Percentiles rank a stretch among this genome's conserved stretches.
phyloP scores from a whole-genome alignment of 2,797 vertebrate species.

The Borostomias antarcticus region DNA sequence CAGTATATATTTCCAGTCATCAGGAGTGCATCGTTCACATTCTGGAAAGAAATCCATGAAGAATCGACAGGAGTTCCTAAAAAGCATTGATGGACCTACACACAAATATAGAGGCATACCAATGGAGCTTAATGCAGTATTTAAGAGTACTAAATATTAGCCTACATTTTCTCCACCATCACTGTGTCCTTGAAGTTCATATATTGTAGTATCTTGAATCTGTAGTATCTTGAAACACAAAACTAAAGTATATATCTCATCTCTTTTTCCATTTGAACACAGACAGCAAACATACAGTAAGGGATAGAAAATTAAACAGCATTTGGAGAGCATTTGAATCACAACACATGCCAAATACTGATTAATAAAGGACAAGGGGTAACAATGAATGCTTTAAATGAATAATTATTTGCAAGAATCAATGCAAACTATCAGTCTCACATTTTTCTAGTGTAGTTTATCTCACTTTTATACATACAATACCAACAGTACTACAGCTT shows the following conservation, averaged over 20 bases:
- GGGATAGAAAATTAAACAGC: too few relatives aligned
- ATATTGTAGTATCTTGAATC: slow-evolving; percentile 1
- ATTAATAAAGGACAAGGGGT: background rate
- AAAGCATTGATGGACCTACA: background rate
- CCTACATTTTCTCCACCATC: slow-evolving; percentile 2
- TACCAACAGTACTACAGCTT: background rate
- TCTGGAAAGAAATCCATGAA: background rate
- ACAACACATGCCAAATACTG: background rate
- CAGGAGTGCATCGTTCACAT: background rate
- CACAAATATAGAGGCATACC: background rate
- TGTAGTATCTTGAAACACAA: slow-evolving; percentile 3
- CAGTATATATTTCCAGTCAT: background rate
- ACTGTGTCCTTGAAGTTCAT: slow-evolving; percentile 1
- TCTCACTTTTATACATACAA: background rate
- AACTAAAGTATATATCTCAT: slow-evolving; percentile 2
- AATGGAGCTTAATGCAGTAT: background rate
- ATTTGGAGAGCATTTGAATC: background rate
- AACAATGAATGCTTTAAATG: background rate
- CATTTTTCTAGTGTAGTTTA: background rate
- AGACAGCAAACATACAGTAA: slow-evolving; percentile 1
- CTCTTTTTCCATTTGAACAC: background rate
- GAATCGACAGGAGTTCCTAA: background rate
- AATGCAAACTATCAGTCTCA: background rate
- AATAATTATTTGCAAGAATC: background rate
- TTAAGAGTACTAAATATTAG: background rate